Evolutionary conservation across 2,797 vertebrate species (phyloP).

Genomic region (Enteromius unitaeniatus): DNA sequence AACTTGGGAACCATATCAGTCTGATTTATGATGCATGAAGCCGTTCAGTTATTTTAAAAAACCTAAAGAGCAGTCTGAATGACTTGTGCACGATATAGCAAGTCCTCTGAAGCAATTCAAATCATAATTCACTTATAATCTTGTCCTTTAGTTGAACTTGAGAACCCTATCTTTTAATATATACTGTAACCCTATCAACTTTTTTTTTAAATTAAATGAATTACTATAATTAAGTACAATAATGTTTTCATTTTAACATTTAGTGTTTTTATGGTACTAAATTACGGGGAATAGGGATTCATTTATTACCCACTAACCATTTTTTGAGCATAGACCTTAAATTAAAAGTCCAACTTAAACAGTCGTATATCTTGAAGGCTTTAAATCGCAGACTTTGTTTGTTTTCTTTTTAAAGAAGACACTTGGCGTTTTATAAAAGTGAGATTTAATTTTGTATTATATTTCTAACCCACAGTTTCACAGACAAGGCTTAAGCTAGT

Average conservation of each 20-base stretch:
- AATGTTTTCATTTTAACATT: background rate
- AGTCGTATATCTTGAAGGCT: background rate
- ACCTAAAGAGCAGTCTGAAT: background rate
- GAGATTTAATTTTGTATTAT: background rate
- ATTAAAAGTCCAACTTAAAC: background rate
- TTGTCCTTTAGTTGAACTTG: background rate
- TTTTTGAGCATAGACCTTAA: background rate
- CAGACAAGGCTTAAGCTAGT: too few relatives aligned
- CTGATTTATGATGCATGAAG: background rate
- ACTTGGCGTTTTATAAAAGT: background rate
- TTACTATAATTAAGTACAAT: background rate
- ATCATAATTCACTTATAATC: background rate
- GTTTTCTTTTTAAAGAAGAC: background rate
- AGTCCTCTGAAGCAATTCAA: background rate
- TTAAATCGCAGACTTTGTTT: background rate
- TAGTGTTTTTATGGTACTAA: background rate
- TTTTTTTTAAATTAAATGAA: background rate
- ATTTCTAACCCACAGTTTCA: too few relatives aligned
- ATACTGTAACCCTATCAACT: background rate
- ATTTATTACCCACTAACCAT: background rate
- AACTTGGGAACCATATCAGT: background rate
- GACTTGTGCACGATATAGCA: background rate
- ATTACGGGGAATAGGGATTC: background rate
- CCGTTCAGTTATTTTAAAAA: background rate
- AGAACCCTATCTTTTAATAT: background rate